A percentile compares a stretch with the other conserved stretches of the same genome.
Conservation (phyloP, 2,113 vertebrate genomes). For the Heteronetta atricapilla region DNA sequence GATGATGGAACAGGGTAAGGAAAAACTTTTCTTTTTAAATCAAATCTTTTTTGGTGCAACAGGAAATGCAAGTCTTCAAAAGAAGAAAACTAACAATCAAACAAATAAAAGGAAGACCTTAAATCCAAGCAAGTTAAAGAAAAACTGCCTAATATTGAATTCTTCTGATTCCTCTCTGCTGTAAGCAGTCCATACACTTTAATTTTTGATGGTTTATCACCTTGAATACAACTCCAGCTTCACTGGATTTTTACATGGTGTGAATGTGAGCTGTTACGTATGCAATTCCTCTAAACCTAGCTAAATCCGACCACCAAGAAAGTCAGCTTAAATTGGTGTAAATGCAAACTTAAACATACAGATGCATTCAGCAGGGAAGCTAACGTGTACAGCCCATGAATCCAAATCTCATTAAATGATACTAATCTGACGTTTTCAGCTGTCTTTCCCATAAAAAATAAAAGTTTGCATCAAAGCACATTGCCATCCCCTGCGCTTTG, state of each 20-base stretch:
- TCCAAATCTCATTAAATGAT: background rate
- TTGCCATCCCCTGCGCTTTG: background rate
- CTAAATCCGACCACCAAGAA: conserved; percentile 5
- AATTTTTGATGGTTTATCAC: background rate
- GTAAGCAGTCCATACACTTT: background rate
- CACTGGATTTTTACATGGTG: background rate
- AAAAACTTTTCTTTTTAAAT: background rate
- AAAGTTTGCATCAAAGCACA: background rate
- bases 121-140: background rate
- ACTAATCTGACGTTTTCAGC: background rate
- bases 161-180: background rate
- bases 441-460: background rate
- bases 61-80: background rate
- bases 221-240: background rate
- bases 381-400: background rate
- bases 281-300: background rate
- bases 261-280: background rate
- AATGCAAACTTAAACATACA: background rate
- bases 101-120: background rate
- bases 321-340: background rate
- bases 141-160: too few species aligned
- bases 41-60: background rate
- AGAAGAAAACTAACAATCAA: background rate
- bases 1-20: conserved; percentile 86
- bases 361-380: background rate